Evolutionary conservation across 23 tunicate genomes (phyloP), one percentile per base, ranked within the genome.

Genomic region (Halocynthia roretzi): DNA sequence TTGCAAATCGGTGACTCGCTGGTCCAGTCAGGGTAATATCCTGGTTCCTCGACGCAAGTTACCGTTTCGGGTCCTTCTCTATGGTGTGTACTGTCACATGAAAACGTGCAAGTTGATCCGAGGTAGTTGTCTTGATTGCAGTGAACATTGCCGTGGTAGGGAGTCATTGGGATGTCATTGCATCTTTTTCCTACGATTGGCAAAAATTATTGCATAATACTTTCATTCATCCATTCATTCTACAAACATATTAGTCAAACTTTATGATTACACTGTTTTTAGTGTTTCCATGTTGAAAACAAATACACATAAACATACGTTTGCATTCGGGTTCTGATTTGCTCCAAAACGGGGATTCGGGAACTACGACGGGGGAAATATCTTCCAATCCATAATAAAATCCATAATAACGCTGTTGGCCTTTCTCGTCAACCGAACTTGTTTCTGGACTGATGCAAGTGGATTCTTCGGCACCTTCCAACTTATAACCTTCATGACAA

Each of bases 401-500:
- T 31, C 44, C 44, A 31, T 31, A n/a, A n/a, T n/a, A 31, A 31
- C 44, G 44, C 44, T 31, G 44, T 31, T 31, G 44, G 44, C 4
- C 44, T 31, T 31, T 31, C 1, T 31, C 44, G 44, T 31, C 44
- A 31, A 31, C 44, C 44, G 44, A 31, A 31, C 44, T 31, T 31
- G 4, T 31, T 31, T 31, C 44, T 31, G 44, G 44, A 31, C 44
- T 31, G 44, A 31, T 17, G 8, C 87, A 83, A 7, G 20, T 67
- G 14, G 69, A 52, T 6, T 23, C 54, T 11, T 56, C 8, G 50
- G 50, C 56, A 7, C 87, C 87, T 61, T 48, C 50, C 6, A 83
- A 65, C 8, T 12, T 5, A 40, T 83, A 83, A 17, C 87, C 87
- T 8, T 80, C 70, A 18, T 56, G 48, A 57, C 88, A 84, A 51